A percentile compares a stretch with the other conserved stretches of the same genome.
These are phyloP conservation scores for Megalurothrips usitatus DNA, from an alignment of 2,888 invertebrate species.

Conservation along the genomic window DNA sequence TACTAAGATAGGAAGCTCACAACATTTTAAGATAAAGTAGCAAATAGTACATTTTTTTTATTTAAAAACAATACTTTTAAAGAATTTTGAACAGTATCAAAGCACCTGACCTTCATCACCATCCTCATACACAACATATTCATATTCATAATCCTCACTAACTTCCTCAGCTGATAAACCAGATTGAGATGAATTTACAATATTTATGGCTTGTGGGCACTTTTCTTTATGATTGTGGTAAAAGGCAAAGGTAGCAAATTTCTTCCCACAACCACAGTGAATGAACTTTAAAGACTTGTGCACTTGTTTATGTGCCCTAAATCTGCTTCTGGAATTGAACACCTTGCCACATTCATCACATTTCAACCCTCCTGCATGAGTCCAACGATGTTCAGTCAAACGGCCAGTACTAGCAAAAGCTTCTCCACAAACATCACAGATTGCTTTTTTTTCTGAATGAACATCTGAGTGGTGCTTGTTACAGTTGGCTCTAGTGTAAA, in stretches of 20 bases:
- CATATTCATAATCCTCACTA: not conserved
- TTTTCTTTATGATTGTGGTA: not conserved
- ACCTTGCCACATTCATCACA: not conserved
- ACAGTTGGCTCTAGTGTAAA: not conserved
- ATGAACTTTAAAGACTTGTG: not conserved
- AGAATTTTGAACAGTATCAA: not conserved
- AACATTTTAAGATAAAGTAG: not conserved
- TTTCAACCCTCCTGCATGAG: not conserved
- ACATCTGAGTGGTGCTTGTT: not conserved
- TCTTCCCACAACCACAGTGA: not conserved
- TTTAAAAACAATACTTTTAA: not conserved
- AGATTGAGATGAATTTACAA: not conserved
- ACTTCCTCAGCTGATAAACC: not conserved
- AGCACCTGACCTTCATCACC: not conserved
- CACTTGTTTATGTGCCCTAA: not conserved
- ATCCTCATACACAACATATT: not conserved
- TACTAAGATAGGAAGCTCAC: not conserved
- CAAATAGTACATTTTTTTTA: not conserved
- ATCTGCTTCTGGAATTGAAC: not conserved
- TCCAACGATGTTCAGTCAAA: not conserved
- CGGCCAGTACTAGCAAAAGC: not conserved
- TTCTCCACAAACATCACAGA: conserved; percentile 11
- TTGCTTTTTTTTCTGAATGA: not conserved
- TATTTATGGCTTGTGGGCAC: not conserved
- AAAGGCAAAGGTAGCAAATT: not conserved